Percentiles rank a stretch among this genome's conserved stretches.
Conservation (phyloP, 2,888 invertebrate species). For the Epirrhoe alternata region DNA sequence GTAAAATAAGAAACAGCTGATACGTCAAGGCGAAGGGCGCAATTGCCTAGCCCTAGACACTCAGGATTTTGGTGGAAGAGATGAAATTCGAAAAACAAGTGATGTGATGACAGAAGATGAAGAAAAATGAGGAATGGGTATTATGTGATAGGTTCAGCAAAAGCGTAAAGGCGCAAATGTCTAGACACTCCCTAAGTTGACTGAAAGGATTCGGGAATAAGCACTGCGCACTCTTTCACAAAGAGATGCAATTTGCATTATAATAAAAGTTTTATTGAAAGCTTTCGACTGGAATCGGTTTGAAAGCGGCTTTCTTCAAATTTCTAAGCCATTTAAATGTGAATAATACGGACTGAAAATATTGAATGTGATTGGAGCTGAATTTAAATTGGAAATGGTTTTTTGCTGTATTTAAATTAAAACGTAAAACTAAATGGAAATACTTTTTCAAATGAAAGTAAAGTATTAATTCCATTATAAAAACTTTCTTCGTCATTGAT, state of each 20-base stretch:
- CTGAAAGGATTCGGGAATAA: conserved; percentile 65
- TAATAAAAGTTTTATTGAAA: conserved; percentile 77
- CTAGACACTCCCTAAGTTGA: conserved; percentile 17
- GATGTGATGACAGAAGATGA: too few species aligned
- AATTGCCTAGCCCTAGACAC: too few species aligned
- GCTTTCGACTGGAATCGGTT: conserved; percentile 57
- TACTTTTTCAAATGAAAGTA: not conserved
- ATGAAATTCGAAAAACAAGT: too few species aligned
- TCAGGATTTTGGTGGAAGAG: too few species aligned
- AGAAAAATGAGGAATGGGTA: too few species aligned
- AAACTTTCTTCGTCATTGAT: not conserved
- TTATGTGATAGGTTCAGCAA: too few species aligned
- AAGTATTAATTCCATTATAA: not conserved
- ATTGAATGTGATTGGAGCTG: conserved; percentile 36
- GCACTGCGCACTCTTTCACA: conserved; percentile 61
- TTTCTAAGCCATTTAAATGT: conserved; percentile 49
- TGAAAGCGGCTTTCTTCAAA: conserved; percentile 53
- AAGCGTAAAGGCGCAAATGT: not conserved
- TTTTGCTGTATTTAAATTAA: conserved; percentile 6
- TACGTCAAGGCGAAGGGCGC: too few species aligned
- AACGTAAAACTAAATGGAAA: not conserved
- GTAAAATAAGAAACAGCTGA: too few species aligned
- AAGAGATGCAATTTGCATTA: conserved; percentile 80
- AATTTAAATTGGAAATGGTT: conserved; percentile 17
- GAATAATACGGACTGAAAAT: conserved; percentile 45